Percentiles rank a stretch among this genome's conserved stretches.
Conservation (phyloP, 2,797 vertebrate species). For the Paramormyrops hopkinsi region DNA sequence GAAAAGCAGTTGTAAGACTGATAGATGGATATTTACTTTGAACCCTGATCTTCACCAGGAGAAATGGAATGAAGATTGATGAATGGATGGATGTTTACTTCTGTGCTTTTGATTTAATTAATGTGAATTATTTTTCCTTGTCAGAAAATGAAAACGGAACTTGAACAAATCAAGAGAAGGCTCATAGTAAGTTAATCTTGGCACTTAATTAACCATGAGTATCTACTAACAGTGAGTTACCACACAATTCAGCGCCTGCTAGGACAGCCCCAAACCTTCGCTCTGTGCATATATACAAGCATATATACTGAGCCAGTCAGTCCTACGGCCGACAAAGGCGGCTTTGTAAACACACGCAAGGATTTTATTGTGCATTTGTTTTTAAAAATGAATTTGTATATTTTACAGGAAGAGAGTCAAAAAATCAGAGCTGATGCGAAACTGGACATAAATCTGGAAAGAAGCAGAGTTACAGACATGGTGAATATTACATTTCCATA, state of each 20-base stretch:
- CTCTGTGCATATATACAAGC: background rate
- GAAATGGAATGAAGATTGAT: background rate
- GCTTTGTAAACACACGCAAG: background rate
- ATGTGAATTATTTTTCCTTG: background rate
- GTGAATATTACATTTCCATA: slow-evolving; percentile 30
- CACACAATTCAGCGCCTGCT: background rate
- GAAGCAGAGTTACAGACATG: slow-evolving; percentile 80
- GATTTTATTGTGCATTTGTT: background rate
- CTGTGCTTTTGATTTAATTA: background rate
- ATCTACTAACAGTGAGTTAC: background rate
- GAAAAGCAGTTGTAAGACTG: background rate
- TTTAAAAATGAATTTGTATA: background rate
- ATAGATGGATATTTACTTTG: background rate
- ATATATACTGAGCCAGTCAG: background rate
- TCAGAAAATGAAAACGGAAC: slow-evolving; percentile 90
- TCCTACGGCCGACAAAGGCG: background rate
- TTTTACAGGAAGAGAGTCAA: slow-evolving; percentile 72
- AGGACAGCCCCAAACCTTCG: background rate
- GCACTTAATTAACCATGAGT: background rate
- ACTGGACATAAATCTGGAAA: slow-evolving; percentile 89
- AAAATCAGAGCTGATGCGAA: slow-evolving; percentile 81
- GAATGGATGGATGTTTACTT: background rate
- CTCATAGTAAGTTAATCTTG: slow-evolving; percentile 65
- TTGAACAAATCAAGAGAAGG: slow-evolving; percentile 80
- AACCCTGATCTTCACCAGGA: background rate